phyloP scores from a whole-genome alignment of 2,113 vertebrate genomes.

The Proteles cristata region DNA sequence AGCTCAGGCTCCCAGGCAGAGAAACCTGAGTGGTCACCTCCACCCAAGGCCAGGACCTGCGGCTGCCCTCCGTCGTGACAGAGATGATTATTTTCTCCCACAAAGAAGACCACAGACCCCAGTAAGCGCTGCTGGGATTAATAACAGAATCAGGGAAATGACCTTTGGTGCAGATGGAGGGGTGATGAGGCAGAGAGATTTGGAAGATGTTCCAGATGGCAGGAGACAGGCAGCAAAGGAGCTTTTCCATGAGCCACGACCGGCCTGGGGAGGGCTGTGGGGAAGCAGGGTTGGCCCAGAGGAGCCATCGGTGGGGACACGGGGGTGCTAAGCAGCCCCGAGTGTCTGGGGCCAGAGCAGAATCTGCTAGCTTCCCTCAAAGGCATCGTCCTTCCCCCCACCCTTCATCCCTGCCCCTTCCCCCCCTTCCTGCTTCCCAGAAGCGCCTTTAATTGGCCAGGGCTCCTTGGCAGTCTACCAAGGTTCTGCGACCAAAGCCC shows the following conservation, averaged over 20 bases:
- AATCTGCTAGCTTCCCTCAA: not conserved
- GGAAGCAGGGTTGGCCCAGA: not conserved
- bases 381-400: not conserved
- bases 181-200: not conserved
- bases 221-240: not conserved
- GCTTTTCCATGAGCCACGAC: not conserved
- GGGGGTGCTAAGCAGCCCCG: not conserved
- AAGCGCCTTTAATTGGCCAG: not conserved
- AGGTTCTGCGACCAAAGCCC: not conserved
- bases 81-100: not conserved
- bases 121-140: not conserved
- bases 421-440: not conserved
- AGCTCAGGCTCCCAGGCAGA: not conserved
- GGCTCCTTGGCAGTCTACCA: not conserved
- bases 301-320: not conserved
- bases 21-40: not conserved
- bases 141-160: not conserved
- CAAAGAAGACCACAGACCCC: not conserved
- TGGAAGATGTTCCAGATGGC: not conserved
- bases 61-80: not conserved
- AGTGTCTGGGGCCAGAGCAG: not conserved
- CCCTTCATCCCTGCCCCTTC: too few species aligned
- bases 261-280: rapidly evolving
- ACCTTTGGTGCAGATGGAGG: not conserved
- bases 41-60: not conserved